Evolutionary conservation across 2,888 invertebrate species (phyloP), one percentile per base, ranked within the genome.

Genomic region (Pegoplata infirma): DNA sequence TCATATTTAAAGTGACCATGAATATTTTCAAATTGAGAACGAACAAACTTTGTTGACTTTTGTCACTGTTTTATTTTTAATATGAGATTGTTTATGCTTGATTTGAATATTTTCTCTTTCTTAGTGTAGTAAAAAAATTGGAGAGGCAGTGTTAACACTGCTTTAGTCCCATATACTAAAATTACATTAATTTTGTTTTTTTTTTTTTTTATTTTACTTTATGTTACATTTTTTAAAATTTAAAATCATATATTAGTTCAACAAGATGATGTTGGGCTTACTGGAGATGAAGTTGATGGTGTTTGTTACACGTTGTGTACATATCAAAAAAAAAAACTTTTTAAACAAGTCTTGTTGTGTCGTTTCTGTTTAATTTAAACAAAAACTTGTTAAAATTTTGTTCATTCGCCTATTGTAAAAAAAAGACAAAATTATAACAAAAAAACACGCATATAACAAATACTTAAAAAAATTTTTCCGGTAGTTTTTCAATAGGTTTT

Each of bases 331-430:
- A n/a, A 49, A 49, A 49, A 23, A n/a, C 12, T 49, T 19, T 17
- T n/a, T 32, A 10, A 14, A 56, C 17, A 47, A n/a, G 21, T 53
- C 6, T 55, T 55, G 28, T 40, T 12, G 44, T 23, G 61, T 61
- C 61, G 71, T 71, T 61, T 46, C 63, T 64, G 64, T 73, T 73
- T 73, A 73, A 63, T 72, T 72, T 72, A 56, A 72, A 49, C 40
- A 64, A 36, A 64, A 55, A 55, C 44, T 63, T 46, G 53, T 63
- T 55, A 49, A 49, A 72, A 53, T n/a, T 51, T 59, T 44, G 46
- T 46, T 16, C 36, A 40, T 25, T 21, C 47, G 23, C 5, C 36
- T 23, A 47, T 71, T 63, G 58, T 51, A 36, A 36, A 17, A 16
- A 58, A 53, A 25, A 25, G 53, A 44, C 44, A 55, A 44, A 17